phyloP scores from a whole-genome alignment of 2,888 invertebrate species.

The Microplitis manilae region DNA sequence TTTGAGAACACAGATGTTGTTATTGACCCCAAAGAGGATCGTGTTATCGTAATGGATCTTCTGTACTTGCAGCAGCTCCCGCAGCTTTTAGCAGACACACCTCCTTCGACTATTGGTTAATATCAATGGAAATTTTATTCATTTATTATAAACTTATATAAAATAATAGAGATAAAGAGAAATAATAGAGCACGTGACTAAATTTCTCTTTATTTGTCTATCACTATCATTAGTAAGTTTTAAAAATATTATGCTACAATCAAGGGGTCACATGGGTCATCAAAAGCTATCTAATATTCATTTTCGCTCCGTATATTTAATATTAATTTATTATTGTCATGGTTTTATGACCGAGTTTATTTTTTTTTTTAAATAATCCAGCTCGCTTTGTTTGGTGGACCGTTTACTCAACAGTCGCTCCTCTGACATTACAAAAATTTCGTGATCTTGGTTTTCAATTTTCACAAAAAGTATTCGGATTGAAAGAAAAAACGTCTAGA shows the following conservation, averaged over 20 bases:
- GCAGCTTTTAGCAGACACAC: slow-evolving; percentile 73
- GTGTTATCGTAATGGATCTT: slow-evolving; percentile 79
- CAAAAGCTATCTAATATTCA: slow-evolving; percentile 26
- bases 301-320: slow-evolving; percentile 14
- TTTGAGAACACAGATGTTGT: slow-evolving; percentile 76
- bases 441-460: slow-evolving; percentile 78
- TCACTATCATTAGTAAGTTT: not conserved
- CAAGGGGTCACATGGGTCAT: slow-evolving; percentile 52
- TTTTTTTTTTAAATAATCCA: slow-evolving; percentile 62
- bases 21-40: slow-evolving; percentile 73
- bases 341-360: slow-evolving; percentile 22
- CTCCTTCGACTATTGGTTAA: slow-evolving; percentile 75
- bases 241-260: slow-evolving; percentile 38
- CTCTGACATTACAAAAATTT: slow-evolving; percentile 76
- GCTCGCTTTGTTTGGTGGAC: slow-evolving; percentile 84
- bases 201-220: slow-evolving; percentile 9
- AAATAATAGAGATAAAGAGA: not conserved
- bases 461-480: slow-evolving; percentile 77
- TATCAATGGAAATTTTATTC: not conserved
- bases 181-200: not conserved
- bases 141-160: not conserved
- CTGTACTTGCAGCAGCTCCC: slow-evolving; percentile 78
- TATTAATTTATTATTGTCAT: slow-evolving; percentile 15
- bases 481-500: slow-evolving; percentile 77
- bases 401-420: slow-evolving; percentile 78